Percentiles rank a stretch among this genome's conserved stretches.
Evolutionary conservation across 2,888 invertebrate species (phyloP).

Genomic region (Hypselothyrea guttata): DNA sequence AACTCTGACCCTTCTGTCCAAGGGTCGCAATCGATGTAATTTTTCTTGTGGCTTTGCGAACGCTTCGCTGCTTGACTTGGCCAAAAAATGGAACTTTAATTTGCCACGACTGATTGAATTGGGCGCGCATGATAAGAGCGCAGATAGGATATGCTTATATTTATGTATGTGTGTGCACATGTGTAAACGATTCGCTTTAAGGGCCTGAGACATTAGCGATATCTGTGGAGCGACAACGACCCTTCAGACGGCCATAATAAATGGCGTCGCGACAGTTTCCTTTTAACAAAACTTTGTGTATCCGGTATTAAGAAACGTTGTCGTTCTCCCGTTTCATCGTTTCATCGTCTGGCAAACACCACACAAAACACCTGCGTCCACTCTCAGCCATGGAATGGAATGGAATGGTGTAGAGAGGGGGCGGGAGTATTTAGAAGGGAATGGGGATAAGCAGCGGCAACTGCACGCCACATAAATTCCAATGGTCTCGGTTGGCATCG

Average conservation of each 20-base stretch:
- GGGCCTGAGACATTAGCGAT: conserved; percentile 60
- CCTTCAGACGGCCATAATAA: conserved; percentile 78
- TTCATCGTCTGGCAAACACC: conserved; percentile 48
- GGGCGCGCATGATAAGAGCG: conserved; percentile 50
- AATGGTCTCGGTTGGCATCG: conserved; percentile 58
- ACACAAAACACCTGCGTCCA: conserved; percentile 77
- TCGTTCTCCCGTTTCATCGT: conserved; percentile 28
- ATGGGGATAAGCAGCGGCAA: conserved; percentile 14
- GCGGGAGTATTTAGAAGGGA: neutral
- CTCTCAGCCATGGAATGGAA: conserved; percentile 48
- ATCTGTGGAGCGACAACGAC: conserved; percentile 73
- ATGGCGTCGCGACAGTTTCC: conserved; percentile 81
- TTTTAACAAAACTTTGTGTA: conserved; percentile 72
- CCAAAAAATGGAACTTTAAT: conserved; percentile 68
- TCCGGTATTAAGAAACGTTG: conserved; percentile 72
- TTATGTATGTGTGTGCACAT: conserved; percentile 6
- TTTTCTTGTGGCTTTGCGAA: conserved; percentile 46
- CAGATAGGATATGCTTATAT: conserved; percentile 8
- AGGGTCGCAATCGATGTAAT: conserved; percentile 42
- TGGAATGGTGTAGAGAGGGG: neutral
- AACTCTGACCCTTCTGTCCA: conserved; percentile 67
- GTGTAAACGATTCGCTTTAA: conserved; percentile 45
- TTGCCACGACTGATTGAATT: conserved; percentile 76
- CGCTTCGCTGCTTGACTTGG: conserved; percentile 56
- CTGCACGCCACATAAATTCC: conserved; percentile 80